Evolutionary conservation across 2,888 invertebrate genomes (phyloP).

Genomic region (Anodontia alba): DNA sequence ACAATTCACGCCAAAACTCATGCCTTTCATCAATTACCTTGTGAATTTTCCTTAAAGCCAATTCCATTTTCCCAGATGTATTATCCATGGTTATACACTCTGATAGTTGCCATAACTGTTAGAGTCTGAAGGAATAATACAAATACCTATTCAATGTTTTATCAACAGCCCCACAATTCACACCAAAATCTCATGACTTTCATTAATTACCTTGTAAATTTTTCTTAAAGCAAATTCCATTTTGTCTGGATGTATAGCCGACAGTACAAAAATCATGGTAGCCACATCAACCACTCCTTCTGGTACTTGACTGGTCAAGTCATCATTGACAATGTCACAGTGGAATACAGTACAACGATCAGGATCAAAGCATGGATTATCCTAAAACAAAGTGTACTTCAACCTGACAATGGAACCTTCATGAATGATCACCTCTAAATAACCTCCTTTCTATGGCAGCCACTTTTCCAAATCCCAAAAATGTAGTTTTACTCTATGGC

Average conservation of each 20-base stretch:
- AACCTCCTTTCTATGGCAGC: too few relatives aligned
- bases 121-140: too few relatives aligned
- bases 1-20: too few relatives aligned
- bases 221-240: slow-evolving; percentile 88
- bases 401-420: slow-evolving; percentile 21
- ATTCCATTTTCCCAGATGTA: slow-evolving; percentile 92
- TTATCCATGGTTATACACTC: too few relatives aligned
- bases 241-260: slow-evolving; percentile 95
- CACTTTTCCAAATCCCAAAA: too few relatives aligned
- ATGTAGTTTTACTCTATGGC: too few relatives aligned
- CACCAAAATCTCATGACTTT: too few relatives aligned
- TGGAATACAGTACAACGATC: slow-evolving; percentile 91
- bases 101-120: too few relatives aligned
- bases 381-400: slow-evolving; percentile 77
- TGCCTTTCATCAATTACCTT: slow-evolving; percentile 77
- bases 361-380: slow-evolving; percentile 88
- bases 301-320: slow-evolving; percentile 87
- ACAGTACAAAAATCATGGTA: slow-evolving; percentile 97
- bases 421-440: neutral
- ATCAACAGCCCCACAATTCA: too few relatives aligned
- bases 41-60: slow-evolving; percentile 88
- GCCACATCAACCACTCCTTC: slow-evolving; percentile 89
- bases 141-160: too few relatives aligned
- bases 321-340: slow-evolving; percentile 92
- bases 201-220: slow-evolving; percentile 86